A percentile compares a stretch with the other conserved stretches of the same genome.
phyloP scores from a whole-genome alignment of 2,113 vertebrate species.

The Poecile atricapillus region DNA sequence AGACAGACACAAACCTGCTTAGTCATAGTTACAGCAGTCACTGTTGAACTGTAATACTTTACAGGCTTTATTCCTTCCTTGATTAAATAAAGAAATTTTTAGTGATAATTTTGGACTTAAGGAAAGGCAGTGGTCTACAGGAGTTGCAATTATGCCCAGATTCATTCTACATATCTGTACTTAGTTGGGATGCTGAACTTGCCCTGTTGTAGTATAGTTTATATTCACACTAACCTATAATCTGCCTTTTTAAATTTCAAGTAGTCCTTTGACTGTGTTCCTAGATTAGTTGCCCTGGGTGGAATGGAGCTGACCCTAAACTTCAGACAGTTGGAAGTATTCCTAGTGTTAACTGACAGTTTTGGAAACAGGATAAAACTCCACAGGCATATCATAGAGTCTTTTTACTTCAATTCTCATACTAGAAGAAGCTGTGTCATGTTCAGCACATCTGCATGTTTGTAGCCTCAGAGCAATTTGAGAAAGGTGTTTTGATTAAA shows the following conservation, averaged over 20 bases:
- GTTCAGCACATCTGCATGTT: background rate
- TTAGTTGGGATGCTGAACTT: background rate
- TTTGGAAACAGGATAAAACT: background rate
- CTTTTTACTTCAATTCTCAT: background rate
- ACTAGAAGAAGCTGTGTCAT: background rate
- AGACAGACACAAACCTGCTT: background rate
- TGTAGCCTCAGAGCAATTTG: background rate
- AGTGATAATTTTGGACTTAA: background rate
- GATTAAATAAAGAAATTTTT: background rate
- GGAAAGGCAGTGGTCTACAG: background rate
- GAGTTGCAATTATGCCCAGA: background rate
- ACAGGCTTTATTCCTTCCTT: background rate
- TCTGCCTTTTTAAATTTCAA: background rate
- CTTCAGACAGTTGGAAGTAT: background rate
- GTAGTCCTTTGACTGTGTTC: background rate
- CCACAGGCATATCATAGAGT: background rate
- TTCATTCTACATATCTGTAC: background rate
- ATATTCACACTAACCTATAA: background rate
- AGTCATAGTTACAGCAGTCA: background rate
- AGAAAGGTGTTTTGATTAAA: background rate
- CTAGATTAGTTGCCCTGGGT: background rate
- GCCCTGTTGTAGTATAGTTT: fast-evolving
- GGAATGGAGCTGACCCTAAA: background rate
- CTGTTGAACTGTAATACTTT: background rate
- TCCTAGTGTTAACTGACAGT: background rate